Percentiles rank a stretch among this genome's conserved stretches.
Evolutionary conservation across 1,140 invertebrate species (phyloP).

Genomic region (Copidosoma floridanum): DNA sequence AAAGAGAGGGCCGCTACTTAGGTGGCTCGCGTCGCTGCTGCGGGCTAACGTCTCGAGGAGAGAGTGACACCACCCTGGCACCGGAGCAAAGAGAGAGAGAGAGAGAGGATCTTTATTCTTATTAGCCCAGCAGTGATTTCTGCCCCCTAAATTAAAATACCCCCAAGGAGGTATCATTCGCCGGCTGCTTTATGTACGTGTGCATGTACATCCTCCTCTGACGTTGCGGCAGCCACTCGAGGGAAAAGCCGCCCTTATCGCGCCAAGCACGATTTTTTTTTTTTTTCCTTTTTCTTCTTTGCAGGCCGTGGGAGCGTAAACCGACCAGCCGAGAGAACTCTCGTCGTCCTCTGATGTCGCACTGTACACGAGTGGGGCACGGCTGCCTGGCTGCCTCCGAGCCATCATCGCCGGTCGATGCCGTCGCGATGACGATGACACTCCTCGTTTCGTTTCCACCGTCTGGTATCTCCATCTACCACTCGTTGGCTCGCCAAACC

Average conservation of each 20-base stretch:
- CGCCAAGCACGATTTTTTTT: constrained; percentile 50
- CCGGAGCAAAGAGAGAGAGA: constrained; percentile 30
- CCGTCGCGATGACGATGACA: too few species aligned
- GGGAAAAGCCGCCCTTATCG: constrained; percentile 50
- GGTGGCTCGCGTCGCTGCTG: constrained; percentile 31
- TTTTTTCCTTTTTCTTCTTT: too few species aligned
- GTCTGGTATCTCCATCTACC: too few species aligned
- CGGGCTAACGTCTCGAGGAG: constrained; percentile 26
- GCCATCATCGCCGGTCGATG: constrained; percentile 36
- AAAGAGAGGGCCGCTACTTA: constrained; percentile 3
- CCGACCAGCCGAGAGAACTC: constrained; percentile 46
- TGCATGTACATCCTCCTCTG: constrained; percentile 34
- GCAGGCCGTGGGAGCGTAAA: constrained; percentile 24
- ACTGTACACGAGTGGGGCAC: constrained; percentile 42
- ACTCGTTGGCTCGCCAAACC: too few species aligned
- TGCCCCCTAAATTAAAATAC: constrained; percentile 58
- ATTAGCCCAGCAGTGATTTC: constrained; percentile 56
- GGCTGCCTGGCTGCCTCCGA: constrained; percentile 3
- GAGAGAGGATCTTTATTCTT: constrained; percentile 51
- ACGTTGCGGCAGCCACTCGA: constrained; percentile 44
- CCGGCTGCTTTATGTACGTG: too few species aligned
- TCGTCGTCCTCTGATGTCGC: constrained; percentile 49
- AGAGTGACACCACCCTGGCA: not conserved
- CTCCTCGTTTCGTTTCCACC: too few species aligned
- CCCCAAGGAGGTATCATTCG: constrained; percentile 54